Evolutionary conservation across 2,888 invertebrate species (phyloP), one percentile per base, ranked within the genome.

Genomic region (Meandrusa payeni): DNA sequence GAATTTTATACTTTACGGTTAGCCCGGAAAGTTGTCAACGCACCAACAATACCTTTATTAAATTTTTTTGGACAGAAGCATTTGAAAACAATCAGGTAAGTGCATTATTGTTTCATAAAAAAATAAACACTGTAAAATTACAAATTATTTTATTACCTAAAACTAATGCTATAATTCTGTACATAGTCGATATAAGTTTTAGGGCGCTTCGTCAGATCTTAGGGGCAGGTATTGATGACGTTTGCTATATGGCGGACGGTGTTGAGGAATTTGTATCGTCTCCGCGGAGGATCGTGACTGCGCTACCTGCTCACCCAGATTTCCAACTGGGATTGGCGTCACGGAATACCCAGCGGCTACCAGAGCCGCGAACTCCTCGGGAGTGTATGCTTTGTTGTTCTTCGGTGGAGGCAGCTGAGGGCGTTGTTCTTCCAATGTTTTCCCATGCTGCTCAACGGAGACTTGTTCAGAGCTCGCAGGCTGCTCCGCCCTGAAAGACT

Each of bases 261-360:
- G 60, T 50, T 48, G 59, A 24, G 69, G 69, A 13, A 63, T 61
- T 15, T 62, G 64, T 22, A 44, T 19, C 2, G 65, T 50, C 43
- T 79, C 82, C 3, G 67, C 51, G 5, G 69, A 71, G 4, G 86
- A 79, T 41, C 86, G 72, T 1, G 87, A 82, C 45, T 85, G 83
- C 3, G 83, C 83, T 9, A 57, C 60, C 38, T 75, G 76, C 23
- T 70, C 55, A 41, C 62, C 70, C 12, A 63, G 37, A 1, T 78
- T 65, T 22, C 76, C 74, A 1, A 88, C 81, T 37, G 88, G 88
- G 23, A 88, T 71, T 19, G 88, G 88, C 1, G 88, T 88, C 1
- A 88, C 88, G 1, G 88, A 69, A 48, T 88, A 88, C 0, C 88
- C 88, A 43, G 88, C 88, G 5, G 81, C 87, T 24, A 88, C 73